phyloP scores from a whole-genome alignment of 2,888 invertebrate species.

The Drosophila mayaguana region DNA sequence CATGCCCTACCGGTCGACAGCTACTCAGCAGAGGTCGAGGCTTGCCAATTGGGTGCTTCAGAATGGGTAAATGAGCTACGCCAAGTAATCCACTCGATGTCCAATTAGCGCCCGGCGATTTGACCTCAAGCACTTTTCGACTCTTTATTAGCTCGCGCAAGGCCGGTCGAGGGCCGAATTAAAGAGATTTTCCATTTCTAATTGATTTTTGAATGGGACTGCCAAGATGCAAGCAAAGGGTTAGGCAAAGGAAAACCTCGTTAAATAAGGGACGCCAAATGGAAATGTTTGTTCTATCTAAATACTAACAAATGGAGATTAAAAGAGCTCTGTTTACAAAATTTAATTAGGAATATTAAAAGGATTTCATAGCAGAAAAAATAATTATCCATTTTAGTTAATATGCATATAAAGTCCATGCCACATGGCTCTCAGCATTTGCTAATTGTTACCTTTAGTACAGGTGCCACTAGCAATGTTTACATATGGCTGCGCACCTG shows the following conservation, averaged over 20 bases:
- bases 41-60: constrained; percentile 36
- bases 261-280: neutral
- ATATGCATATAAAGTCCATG: neutral
- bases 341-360: neutral
- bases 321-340: neutral
- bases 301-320: neutral
- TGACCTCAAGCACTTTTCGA: constrained; percentile 13
- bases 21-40: constrained; percentile 35
- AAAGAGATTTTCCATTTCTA: constrained; percentile 20
- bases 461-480: constrained; percentile 35
- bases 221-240: neutral
- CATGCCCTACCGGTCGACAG: constrained; percentile 29
- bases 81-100: constrained; percentile 53
- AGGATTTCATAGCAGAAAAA: neutral
- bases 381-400: neutral
- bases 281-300: neutral
- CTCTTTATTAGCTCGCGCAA: constrained; percentile 23
- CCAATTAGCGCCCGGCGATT: constrained; percentile 45
- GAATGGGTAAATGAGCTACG: constrained; percentile 25
- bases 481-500: constrained; percentile 43
- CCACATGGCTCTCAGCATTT: constrained; percentile 9
- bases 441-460: constrained; percentile 35
- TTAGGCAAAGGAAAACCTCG: neutral
- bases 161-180: constrained; percentile 13
- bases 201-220: constrained; percentile 38